These are phyloP conservation scores for Scaptomyza cyrtandrae DNA, from an alignment of 2,888 invertebrate species.

Conservation along the genomic window DNA sequence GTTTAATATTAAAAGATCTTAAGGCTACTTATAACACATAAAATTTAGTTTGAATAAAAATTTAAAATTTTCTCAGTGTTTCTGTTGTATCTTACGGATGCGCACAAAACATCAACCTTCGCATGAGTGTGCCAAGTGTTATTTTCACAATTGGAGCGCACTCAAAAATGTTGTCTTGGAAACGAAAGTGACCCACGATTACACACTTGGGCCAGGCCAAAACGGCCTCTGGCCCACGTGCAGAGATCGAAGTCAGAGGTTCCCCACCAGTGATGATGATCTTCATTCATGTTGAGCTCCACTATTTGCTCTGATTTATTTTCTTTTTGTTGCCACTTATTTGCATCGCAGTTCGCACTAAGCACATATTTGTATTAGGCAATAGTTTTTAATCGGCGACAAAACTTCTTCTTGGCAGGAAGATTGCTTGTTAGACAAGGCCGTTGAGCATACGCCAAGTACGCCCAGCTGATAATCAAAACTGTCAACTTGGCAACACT, in stretches of 20 bases:
- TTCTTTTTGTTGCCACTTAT: conserved; percentile 4
- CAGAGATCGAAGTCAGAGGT: background rate
- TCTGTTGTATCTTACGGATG: conserved; percentile 44
- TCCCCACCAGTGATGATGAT: conserved; percentile 38
- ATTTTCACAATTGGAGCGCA: conserved; percentile 76
- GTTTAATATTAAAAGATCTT: no score
- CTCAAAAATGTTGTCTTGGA: conserved; percentile 65
- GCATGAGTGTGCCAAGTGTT: conserved; percentile 74
- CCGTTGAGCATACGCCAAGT: conserved; percentile 38
- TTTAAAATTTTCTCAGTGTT: background rate
- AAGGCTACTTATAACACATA: no score
- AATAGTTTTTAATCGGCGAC: background rate
- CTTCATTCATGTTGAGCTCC: conserved; percentile 58
- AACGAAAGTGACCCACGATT: conserved; percentile 81
- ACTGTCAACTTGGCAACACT: conserved; percentile 70
- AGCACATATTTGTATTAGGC: conserved; percentile 21
- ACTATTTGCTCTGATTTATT: background rate
- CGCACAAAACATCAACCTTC: conserved; percentile 64
- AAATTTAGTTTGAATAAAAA: no score
- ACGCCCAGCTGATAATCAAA: conserved; percentile 33
- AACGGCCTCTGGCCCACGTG: background rate
- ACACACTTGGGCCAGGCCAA: conserved; percentile 43
- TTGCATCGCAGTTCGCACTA: background rate
- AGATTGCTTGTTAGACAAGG: conserved; percentile 48
- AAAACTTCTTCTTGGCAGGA: conserved; percentile 9